Percentiles rank a stretch among this genome's conserved stretches.
Conservation (phyloP, 2,888 invertebrate genomes). For the Theretra japonica region DNA sequence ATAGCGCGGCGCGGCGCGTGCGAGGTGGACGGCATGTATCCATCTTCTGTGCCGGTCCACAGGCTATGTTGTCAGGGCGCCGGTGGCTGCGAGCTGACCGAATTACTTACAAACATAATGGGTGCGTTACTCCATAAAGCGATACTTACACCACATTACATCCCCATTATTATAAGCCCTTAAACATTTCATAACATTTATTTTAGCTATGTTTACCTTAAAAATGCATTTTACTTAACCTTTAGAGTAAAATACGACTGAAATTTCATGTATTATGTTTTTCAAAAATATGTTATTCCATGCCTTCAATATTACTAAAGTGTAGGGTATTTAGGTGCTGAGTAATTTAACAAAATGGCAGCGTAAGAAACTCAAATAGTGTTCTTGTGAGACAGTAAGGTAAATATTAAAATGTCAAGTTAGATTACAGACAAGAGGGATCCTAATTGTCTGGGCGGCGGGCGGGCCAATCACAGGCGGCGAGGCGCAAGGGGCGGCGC, state of each 20-base stretch:
- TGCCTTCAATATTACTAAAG: background rate
- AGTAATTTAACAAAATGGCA: background rate
- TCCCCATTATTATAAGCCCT: constrained; percentile 20
- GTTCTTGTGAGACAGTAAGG: constrained; percentile 51
- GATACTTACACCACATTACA: constrained; percentile 35
- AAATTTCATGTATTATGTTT: background rate
- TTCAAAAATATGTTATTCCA: background rate
- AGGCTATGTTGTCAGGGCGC: constrained; percentile 83
- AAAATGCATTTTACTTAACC: background rate
- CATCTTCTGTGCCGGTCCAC: constrained; percentile 87
- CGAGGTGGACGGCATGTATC: constrained; percentile 78
- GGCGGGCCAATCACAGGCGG: constrained; percentile 68
- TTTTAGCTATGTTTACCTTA: background rate
- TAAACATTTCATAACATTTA: background rate
- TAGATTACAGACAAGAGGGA: constrained; percentile 67
- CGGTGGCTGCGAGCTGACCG: constrained; percentile 71
- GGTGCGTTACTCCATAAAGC: constrained; percentile 50
- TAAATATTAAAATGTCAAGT: constrained; percentile 83
- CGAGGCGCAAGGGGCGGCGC: constrained; percentile 69
- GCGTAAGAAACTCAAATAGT: constrained; percentile 32
- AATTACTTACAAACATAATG: constrained; percentile 68
- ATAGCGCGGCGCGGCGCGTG: constrained; percentile 41
- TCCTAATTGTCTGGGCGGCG: constrained; percentile 79
- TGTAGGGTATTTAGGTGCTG: too few relatives aligned
- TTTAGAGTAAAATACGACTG: background rate